These are phyloP conservation scores for Ictidomys tridecemlineatus DNA, from an alignment of 2,113 vertebrate genomes.

Conservation along the genomic window DNA sequence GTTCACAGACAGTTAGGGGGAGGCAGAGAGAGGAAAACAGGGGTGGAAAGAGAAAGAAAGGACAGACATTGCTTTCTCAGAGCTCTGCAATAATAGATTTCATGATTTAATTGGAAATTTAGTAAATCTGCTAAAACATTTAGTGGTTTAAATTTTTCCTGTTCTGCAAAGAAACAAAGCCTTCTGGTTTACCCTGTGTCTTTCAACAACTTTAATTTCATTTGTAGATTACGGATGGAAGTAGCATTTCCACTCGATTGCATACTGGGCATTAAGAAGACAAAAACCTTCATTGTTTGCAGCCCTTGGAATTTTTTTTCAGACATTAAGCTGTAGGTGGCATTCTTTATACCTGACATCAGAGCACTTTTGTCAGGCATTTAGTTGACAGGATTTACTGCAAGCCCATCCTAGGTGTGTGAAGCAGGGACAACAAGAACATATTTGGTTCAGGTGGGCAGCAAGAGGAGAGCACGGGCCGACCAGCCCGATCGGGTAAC, in stretches of 20 bases:
- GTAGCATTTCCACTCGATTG: slow-evolving; percentile 93
- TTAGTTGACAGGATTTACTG: slow-evolving; percentile 86
- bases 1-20: not conserved
- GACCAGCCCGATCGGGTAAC: slow-evolving; percentile 32
- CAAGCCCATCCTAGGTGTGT: slow-evolving; percentile 84
- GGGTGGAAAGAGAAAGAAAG: not conserved
- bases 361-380: slow-evolving; percentile 86
- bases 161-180: slow-evolving; percentile 88
- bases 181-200: slow-evolving; percentile 88
- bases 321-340: slow-evolving; percentile 90
- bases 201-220: slow-evolving; percentile 95
- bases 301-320: slow-evolving; percentile 76
- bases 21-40: not conserved
- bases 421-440: slow-evolving; percentile 81
- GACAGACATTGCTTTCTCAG: not conserved
- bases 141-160: slow-evolving; percentile 89
- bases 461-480: not conserved
- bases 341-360: slow-evolving; percentile 90
- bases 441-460: slow-evolving; percentile 79
- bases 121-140: slow-evolving; percentile 93
- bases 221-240: slow-evolving; percentile 92
- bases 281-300: slow-evolving; percentile 91
- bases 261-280: slow-evolving; percentile 88
- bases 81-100: slow-evolving; percentile 82
- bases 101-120: slow-evolving; percentile 92